A percentile compares a stretch with the other conserved stretches of the same genome.
Evolutionary conservation across 2,113 vertebrate genomes (phyloP).

Genomic region (Brienomyrus brachyistius): DNA sequence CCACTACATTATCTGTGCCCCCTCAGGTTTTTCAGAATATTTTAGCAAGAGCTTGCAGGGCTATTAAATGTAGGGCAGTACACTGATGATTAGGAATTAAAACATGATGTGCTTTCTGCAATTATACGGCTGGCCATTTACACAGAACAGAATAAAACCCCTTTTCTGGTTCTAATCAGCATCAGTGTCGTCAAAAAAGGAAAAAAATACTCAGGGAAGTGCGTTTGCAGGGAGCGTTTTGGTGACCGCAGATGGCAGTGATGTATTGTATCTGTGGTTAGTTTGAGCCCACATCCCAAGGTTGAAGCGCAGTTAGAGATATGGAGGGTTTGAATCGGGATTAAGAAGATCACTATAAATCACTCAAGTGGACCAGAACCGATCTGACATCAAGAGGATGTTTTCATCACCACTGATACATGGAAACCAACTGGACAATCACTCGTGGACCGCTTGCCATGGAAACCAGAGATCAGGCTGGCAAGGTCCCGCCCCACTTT

Average conservation of each 20-base stretch:
- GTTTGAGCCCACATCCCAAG: background rate
- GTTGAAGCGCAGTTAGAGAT: background rate
- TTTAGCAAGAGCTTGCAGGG: background rate
- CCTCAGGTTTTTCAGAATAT: background rate
- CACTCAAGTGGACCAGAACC: background rate
- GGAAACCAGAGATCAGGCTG: background rate
- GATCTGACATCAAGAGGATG: background rate
- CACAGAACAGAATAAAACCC: background rate
- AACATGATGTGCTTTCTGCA: background rate
- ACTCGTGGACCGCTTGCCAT: background rate
- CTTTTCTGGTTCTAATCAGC: background rate
- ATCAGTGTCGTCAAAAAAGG: background rate
- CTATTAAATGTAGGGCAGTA: background rate
- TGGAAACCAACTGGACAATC: background rate
- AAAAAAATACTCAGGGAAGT: background rate
- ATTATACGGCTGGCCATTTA: background rate
- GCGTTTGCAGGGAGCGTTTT: background rate
- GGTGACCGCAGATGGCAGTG: background rate
- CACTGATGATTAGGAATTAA: background rate
- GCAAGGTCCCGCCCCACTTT: background rate
- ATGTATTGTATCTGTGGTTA: background rate
- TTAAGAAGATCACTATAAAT: slow-evolving; percentile 8
- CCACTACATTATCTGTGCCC: background rate
- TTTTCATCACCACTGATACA: background rate
- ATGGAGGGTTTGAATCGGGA: background rate